A percentile compares a stretch with the other conserved stretches of the same genome.
These are phyloP conservation scores for Lasioglossum lativentre DNA, from an alignment of 2,888 invertebrate genomes.

Conservation along the genomic window DNA sequence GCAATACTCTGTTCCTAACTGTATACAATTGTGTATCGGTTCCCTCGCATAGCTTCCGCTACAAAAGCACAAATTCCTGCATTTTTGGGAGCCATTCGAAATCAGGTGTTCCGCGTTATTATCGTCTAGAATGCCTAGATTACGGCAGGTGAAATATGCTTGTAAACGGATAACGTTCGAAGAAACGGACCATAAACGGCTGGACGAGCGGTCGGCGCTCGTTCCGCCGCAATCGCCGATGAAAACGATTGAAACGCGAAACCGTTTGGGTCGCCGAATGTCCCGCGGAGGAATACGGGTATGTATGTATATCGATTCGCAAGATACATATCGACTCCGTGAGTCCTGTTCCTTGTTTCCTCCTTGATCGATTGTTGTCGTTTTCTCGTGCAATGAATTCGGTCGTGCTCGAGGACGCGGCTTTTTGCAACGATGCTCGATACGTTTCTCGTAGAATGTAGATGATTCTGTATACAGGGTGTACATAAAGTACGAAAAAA, in stretches of 20 bases:
- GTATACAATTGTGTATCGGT: not conserved
- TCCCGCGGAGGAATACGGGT: not conserved
- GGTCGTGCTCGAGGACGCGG: not conserved
- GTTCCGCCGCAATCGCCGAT: not conserved
- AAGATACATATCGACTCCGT: not conserved
- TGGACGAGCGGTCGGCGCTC: not conserved
- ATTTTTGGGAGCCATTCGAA: not conserved
- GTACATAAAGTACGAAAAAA: not conserved
- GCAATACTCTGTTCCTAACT: not conserved
- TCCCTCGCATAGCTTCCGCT: not conserved
- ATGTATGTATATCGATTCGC: not conserved
- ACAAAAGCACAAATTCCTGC: not conserved
- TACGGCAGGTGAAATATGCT: not conserved
- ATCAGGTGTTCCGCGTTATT: not conserved
- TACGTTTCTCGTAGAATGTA: not conserved
- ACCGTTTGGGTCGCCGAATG: not conserved
- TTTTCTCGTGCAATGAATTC: not conserved
- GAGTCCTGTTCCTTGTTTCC: not conserved
- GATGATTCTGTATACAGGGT: not conserved
- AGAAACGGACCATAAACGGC: not conserved
- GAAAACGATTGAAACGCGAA: not conserved
- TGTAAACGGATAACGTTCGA: not conserved
- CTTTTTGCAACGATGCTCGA: not conserved
- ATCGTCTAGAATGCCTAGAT: not conserved
- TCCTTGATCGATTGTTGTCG: not conserved